These are phyloP conservation scores for Sparidentex hasta DNA, from an alignment of 2,797 vertebrate species.

Conservation along the genomic window DNA sequence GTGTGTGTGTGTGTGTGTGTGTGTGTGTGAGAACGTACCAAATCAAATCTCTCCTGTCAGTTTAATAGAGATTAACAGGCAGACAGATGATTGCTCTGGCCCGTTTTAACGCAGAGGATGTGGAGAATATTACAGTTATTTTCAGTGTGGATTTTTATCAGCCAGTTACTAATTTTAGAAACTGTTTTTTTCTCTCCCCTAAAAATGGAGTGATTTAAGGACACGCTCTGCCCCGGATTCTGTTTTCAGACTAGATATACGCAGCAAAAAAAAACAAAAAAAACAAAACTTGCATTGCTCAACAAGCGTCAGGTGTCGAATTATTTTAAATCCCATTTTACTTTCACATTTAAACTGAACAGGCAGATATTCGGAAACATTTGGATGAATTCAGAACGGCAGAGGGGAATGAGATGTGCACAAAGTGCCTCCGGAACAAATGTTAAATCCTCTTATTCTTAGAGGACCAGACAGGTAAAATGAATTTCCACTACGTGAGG, in stretches of 20 bases:
- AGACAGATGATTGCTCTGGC: background rate
- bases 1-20: constrained; percentile 7
- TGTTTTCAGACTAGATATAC: background rate
- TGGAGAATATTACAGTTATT: background rate
- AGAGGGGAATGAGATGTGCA: no score
- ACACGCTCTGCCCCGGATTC: background rate
- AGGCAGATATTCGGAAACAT: no score
- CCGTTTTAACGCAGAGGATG: background rate
- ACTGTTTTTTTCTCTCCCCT: background rate
- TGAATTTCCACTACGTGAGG: no score
- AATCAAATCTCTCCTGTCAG: background rate
- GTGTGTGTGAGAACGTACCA: background rate
- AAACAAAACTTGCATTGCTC: background rate
- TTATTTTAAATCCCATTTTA: background rate
- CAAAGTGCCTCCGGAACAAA: no score
- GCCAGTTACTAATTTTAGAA: background rate
- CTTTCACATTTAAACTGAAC: no score
- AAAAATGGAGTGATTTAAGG: background rate
- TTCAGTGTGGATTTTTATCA: background rate
- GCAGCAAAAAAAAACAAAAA: background rate
- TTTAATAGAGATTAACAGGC: background rate
- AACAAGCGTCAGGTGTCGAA: background rate
- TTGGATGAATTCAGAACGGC: no score
- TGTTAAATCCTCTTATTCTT: no score
- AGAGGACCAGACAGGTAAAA: no score